phyloP scores from a whole-genome alignment of 2,888 invertebrate species.

The Apamea anceps region DNA sequence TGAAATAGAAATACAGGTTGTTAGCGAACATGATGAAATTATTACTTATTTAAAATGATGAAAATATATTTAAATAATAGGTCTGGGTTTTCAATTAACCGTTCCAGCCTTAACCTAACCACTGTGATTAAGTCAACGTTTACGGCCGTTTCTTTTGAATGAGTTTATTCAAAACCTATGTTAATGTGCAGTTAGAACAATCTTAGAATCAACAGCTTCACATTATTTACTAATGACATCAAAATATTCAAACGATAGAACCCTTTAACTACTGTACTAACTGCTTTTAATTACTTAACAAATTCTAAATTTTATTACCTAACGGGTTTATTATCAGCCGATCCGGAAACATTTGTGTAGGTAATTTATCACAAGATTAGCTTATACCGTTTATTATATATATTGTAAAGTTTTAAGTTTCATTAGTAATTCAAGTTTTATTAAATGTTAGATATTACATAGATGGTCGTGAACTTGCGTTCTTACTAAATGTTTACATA shows the following conservation, averaged over 20 bases:
- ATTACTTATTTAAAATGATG: not conserved
- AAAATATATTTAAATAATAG: not conserved
- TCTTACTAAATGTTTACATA: slow-evolving; percentile 18
- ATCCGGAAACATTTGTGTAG: slow-evolving; percentile 63
- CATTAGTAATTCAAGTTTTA: slow-evolving; percentile 60
- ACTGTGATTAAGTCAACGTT: not conserved
- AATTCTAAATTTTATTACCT: slow-evolving; percentile 63
- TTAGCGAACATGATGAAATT: slow-evolving; percentile 34
- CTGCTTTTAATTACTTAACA: slow-evolving; percentile 65
- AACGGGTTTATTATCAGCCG: slow-evolving; percentile 66
- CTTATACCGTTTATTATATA: slow-evolving; percentile 46
- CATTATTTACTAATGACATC: slow-evolving; percentile 12
- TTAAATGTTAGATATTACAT: slow-evolving; percentile 20
- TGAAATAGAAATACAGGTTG: slow-evolving; percentile 33
- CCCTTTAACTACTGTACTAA: slow-evolving; percentile 46
- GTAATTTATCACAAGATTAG: slow-evolving; percentile 61
- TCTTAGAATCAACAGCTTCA: not conserved
- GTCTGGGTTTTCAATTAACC: not conserved
- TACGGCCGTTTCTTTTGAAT: too few relatives aligned
- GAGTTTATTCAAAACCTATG: not conserved
- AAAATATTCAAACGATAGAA: slow-evolving; percentile 48
- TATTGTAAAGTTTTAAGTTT: slow-evolving; percentile 33
- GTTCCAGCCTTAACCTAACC: not conserved
- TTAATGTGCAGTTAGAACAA: not conserved
- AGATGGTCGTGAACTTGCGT: slow-evolving; percentile 26